Evolutionary conservation across 1,140 invertebrate genomes (phyloP), one percentile per base, ranked within the genome.

Genomic region (Eupeodes corollae): DNA sequence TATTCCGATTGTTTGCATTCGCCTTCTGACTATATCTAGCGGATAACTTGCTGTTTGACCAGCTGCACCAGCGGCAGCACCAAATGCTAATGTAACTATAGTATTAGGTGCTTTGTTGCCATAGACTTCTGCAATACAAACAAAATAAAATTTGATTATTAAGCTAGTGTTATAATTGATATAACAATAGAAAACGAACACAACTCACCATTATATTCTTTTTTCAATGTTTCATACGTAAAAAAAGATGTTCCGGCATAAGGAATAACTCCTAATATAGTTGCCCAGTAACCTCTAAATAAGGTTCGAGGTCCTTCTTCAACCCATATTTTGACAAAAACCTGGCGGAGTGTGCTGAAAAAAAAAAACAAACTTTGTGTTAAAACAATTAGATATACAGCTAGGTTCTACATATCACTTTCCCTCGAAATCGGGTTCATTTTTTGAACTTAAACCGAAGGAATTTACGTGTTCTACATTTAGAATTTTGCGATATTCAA

Each of bases 181-280:
- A 16, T 26, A 42, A 1, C 12, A 26, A 13, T 26, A 5, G 10
- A 45, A 35, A 35, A 33, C 32, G 10, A 46, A 26, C 18, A 39
- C 15, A 34, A 26, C 37, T 73, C 70, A 92, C 91, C 84, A 63
- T 75, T 71, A 65, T 93, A 79, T 48, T 79, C 69, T 43, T 83
- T 78, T 72, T 98, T 98, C 5, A 97, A 72, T 16, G 87, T 86
- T 73, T 98, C 95, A 69, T 96, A 99, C 0, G 92, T 97, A 67
- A 90, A 98, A 72, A 99, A 99, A 37, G 91, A 94, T 41, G 86
- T 86, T 10, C 96, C 96, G 11, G 96, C 94, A 71, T 99, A 99
- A 0, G 93, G 93, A 57, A 98, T 88, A 0, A 95, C 91, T 3
- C 96, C 96, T 2, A 94, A 63, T 15, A 98, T 77, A 0, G 95